phyloP scores from a whole-genome alignment of 1,140 invertebrate species.

The Zaprionus gabonicus region DNA sequence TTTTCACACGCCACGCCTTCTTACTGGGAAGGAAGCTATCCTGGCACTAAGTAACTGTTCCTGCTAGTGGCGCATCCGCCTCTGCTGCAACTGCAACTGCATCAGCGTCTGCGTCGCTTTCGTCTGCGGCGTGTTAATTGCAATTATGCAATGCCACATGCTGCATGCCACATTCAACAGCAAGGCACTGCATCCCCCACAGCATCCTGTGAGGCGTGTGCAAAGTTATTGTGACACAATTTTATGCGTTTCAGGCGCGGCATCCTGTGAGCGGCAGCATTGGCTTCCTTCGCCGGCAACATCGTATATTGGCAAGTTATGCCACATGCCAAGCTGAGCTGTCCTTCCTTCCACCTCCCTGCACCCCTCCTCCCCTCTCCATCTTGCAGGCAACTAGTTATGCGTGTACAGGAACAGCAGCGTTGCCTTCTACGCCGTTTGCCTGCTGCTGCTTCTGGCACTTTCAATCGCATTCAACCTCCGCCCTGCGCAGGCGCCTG shows the following conservation, averaged over 20 bases:
- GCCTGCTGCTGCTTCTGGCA: background rate
- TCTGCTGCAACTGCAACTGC: background rate
- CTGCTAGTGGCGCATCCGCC: slow-evolving; percentile 33
- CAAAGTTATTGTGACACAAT: slow-evolving; percentile 81
- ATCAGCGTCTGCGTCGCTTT: background rate
- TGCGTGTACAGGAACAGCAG: slow-evolving; percentile 51
- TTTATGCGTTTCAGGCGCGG: slow-evolving; percentile 66
- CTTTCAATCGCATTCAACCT: slow-evolving; percentile 45
- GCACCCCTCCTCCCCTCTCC: background rate
- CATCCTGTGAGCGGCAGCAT: slow-evolving; percentile 33
- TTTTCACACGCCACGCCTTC: slow-evolving; percentile 39
- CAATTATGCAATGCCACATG: slow-evolving; percentile 70
- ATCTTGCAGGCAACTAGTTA: slow-evolving; percentile 64
- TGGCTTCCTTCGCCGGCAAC: slow-evolving; percentile 31
- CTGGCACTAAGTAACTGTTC: slow-evolving; percentile 67
- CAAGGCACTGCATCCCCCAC: slow-evolving; percentile 64
- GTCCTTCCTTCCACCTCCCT: background rate
- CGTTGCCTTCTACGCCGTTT: slow-evolving; percentile 7
- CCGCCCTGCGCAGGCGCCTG: slow-evolving; percentile 38
- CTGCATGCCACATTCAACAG: background rate
- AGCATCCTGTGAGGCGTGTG: slow-evolving; percentile 70
- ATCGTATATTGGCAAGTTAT: slow-evolving; percentile 59
- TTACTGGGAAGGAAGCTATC: slow-evolving; percentile 55
- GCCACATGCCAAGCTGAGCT: slow-evolving; percentile 52
- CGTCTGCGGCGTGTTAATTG: slow-evolving; percentile 67